Base-by-base conservation (phyloP, 2,888 invertebrate species). In the Eristalinus sepulchralis region DNA sequence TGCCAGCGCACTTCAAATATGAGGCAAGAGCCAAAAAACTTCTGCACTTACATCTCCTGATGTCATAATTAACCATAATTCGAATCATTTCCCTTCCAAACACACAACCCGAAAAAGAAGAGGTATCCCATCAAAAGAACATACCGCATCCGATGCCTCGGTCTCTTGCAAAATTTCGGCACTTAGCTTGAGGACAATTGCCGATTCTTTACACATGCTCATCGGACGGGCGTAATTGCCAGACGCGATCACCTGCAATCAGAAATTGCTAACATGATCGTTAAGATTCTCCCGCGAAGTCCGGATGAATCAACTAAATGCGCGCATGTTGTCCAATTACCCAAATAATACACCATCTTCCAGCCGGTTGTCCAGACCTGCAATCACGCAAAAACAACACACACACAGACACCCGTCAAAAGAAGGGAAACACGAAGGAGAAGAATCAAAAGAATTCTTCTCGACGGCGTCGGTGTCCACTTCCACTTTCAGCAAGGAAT, bases 401-500 rank as follows among this genome's bases (percentile, higher is more conserved):
- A 8, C 13, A n/a, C 39, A 39, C 4, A 13, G 4, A 34, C 9
- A 34, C 6, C 8, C 9, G 34, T 8, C 8, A 6, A 8, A 6
- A 34, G 17, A 17, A 17, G 8, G 17, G 17, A 47, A n/a, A n/a
- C n/a, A n/a, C n/a, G n/a, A n/a, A n/a, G 8, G 4, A 47, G 17
- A 47, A 47, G 6, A 47, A 47, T n/a, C 13, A 39, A n/a, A 47
- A 47, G n/a, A 17, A n/a, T 8, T 47, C 47, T 17, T 47, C 17
- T 47, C 59, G n/a, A 11, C 27, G 24, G 20, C 59, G 27, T 24
- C 60, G 31, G 66, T 70, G 62, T 79, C 83, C 86, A 86, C 86
- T 86, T 86, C 83, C 68, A 86, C 86, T 86, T 86, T 86, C 78
- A 53, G 78, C 47, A 53, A 83, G 57, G 86, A 86, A 86, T 86